Percentiles rank a stretch among this genome's conserved stretches.
These are phyloP conservation scores for Merluccius polli DNA, from an alignment of 2,797 vertebrate genomes.

Conservation along the genomic window DNA sequence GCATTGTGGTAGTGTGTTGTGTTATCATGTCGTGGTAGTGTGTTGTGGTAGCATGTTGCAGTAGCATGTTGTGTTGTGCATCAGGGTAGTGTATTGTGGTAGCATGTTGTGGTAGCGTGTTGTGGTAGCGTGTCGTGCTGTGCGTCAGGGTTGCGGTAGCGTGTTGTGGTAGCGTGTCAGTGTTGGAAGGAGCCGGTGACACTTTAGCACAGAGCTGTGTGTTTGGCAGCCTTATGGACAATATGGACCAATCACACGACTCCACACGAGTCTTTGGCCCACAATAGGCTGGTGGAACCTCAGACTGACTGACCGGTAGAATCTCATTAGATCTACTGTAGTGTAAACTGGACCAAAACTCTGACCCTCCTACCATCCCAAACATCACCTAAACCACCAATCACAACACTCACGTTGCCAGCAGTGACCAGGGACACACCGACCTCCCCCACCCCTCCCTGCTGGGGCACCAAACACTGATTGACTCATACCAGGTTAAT, in stretches of 20 bases:
- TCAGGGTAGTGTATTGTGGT: neutral
- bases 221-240: neutral
- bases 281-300: too few species aligned
- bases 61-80: neutral
- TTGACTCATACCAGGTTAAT: neutral
- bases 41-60: neutral
- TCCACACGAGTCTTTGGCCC: neutral
- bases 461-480: slow-evolving; percentile 4
- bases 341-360: neutral
- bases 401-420: neutral
- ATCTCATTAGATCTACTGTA: neutral
- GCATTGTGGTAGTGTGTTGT: neutral
- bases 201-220: neutral
- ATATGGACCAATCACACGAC: neutral
- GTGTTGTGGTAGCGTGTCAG: neutral
- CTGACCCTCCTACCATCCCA: neutral
- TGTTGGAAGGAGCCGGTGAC: neutral
- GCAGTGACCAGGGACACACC: neutral
- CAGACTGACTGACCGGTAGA: neutral
- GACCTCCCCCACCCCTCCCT: slow-evolving; percentile 10
- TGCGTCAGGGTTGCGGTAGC: neutral
- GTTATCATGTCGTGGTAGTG: neutral
- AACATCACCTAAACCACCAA: neutral
- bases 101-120: neutral
- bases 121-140: too few species aligned